These are phyloP conservation scores for Chrysopa pallens DNA, from an alignment of 1,140 invertebrate genomes.

Conservation along the genomic window DNA sequence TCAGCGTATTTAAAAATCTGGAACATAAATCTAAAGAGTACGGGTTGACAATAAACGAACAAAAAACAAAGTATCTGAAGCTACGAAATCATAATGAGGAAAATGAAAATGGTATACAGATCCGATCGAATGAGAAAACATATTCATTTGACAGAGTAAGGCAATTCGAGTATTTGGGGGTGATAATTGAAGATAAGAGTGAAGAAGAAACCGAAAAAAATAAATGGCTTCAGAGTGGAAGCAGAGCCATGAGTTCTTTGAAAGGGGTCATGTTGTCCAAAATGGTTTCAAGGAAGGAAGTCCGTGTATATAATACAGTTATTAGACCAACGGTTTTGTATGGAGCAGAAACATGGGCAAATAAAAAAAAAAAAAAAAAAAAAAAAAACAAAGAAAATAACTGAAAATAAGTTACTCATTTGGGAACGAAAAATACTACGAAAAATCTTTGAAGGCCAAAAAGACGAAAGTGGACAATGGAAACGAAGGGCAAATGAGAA, in stretches of 20 bases:
- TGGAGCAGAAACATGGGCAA: slow-evolving; percentile 1
- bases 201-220: neutral
- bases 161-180: slow-evolving; percentile 3
- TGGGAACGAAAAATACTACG: slow-evolving; percentile 1
- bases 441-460: too few relatives aligned
- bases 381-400: too few relatives aligned
- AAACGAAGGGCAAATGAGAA: neutral
- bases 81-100: neutral
- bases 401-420: slow-evolving; percentile 1
- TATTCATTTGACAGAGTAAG: neutral
- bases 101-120: neutral
- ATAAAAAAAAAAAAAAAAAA: neutral
- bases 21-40: too few relatives aligned
- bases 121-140: neutral
- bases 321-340: slow-evolving; percentile 3
- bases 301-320: slow-evolving; percentile 2
- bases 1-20: too few relatives aligned
- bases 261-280: neutral
- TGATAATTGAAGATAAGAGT: slow-evolving; percentile 1
- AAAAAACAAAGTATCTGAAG: neutral
- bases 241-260: neutral
- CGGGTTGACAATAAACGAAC: neutral
- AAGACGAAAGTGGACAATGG: too few relatives aligned
- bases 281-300: neutral
- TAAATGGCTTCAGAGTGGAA: neutral